Evolutionary conservation across 2,888 invertebrate species (phyloP), one percentile per base, ranked within the genome.

Genomic region (Diarsia rubi): DNA sequence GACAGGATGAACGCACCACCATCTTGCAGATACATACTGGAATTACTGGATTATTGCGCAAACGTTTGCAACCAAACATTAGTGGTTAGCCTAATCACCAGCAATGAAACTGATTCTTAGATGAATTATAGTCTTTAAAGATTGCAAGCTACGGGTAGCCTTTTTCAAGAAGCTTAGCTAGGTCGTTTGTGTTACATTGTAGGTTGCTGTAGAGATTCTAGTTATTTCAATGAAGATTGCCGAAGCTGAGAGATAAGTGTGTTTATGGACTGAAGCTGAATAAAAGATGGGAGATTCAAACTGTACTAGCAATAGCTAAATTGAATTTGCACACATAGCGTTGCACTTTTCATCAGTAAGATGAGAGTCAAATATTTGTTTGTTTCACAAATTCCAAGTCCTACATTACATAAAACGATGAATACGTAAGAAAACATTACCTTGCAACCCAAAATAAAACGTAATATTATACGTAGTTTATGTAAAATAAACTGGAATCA

Each of bases 61-160:
- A 90, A 86, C 88, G 87, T 87, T 86, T 82, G 85, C 74, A 85
- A 86, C 85, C 81, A 83, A 87, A 86, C 88, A 91, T 92, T 91
- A 90, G 92, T 85, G 91, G 92, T 93, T 92, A 91, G 85, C 81
- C 88, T 93, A 93, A 94, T 93, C 91, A 88, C 89, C 75, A 84
- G 85, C 89, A 92, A 91, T 92, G 89, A 90, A 92, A 91, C 90
- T 83, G 87, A 92, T 90, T 88, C 84, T 81, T 74, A 86, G 85
- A 87, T 81, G 78, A 89, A 90, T 89, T 88, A 88, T 83, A 83
- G 86, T 88, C 73, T 90, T 90, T 88, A 86, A 84, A 69, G 74
- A 87, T 78, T 83, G 75, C 74, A 59, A 73, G 73, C 44, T 79
- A 73, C 62, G 59, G 75, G 74, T 52, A 75, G 69, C 63, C 73